Conservation (phyloP, 2,113 vertebrate genomes). For the Aphyosemion australe region DNA sequence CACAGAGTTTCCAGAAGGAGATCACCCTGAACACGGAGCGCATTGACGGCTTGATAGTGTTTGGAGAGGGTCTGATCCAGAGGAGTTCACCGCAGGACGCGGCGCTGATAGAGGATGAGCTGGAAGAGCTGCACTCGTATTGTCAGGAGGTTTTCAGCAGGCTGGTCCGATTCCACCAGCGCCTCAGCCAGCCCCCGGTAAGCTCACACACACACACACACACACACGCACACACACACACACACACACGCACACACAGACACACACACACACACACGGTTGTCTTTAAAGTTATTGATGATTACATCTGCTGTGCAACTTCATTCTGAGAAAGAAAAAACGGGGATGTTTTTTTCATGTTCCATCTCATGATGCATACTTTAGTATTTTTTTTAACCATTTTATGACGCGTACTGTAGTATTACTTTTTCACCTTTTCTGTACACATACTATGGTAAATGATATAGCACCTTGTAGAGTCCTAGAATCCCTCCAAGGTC, state of each 20-base stretch:
- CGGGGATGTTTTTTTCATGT: too few relatives aligned
- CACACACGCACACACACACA: too few relatives aligned
- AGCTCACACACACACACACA: conserved; percentile 56
- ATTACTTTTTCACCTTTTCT: too few relatives aligned
- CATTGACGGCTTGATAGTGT: conserved; percentile 92
- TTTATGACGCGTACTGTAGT: too few relatives aligned
- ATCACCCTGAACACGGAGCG: conserved; percentile 91
- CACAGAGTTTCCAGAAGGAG: conserved; percentile 92
- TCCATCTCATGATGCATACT: too few relatives aligned
- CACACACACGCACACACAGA: background rate
- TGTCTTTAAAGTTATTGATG: background rate
- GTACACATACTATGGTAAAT: too few relatives aligned
- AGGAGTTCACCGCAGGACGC: conserved; percentile 90
- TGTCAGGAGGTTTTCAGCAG: conserved; percentile 94
- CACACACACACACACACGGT: background rate
- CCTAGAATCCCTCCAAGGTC: too few relatives aligned
- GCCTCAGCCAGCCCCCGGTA: conserved; percentile 82
- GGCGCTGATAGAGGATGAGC: conserved; percentile 87
- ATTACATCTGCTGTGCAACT: background rate
- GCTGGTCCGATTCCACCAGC: conserved; percentile 90
- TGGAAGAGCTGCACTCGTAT: conserved; percentile 92
- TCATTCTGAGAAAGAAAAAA: too few relatives aligned
- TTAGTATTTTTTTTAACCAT: too few relatives aligned
- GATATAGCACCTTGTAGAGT: too few relatives aligned
- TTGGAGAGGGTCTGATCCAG: conserved; percentile 92